phyloP scores from a whole-genome alignment of 2,888 invertebrate species.

The Platycheirus rosarum region DNA sequence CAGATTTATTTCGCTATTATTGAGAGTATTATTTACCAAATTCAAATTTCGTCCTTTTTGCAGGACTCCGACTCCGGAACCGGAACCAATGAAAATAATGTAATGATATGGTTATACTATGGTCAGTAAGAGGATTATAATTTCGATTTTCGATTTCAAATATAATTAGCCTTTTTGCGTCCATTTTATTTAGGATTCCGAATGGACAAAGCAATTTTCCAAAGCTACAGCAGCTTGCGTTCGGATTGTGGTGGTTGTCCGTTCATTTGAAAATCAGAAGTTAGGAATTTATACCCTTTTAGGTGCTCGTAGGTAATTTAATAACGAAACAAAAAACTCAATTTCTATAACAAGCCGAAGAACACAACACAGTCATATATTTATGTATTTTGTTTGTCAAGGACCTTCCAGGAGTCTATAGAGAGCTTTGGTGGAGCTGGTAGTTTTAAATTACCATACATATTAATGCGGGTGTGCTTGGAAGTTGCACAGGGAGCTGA shows the following conservation, averaged over 20 bases:
- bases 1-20: slow-evolving; percentile 23
- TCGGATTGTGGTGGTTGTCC: too few species aligned
- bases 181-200: too few species aligned
- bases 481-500: slow-evolving; percentile 19
- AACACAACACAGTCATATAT: neutral
- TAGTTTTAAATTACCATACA: slow-evolving; percentile 64
- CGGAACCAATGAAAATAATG: slow-evolving; percentile 64
- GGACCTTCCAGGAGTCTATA: neutral
- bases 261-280: too few species aligned
- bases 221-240: too few species aligned
- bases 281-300: too few species aligned
- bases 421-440: slow-evolving; percentile 11
- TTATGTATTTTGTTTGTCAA: slow-evolving; percentile 12
- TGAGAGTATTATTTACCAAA: slow-evolving; percentile 17
- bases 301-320: too few species aligned
- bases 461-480: slow-evolving; percentile 62
- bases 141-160: slow-evolving; percentile 52
- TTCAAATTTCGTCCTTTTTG: slow-evolving; percentile 18
- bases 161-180: slow-evolving; percentile 6
- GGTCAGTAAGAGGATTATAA: slow-evolving; percentile 63
- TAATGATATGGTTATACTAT: slow-evolving; percentile 60
- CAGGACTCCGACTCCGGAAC: slow-evolving; percentile 9
- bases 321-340: too few species aligned
- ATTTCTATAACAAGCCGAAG: neutral
- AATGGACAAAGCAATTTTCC: too few species aligned